Percentiles rank a stretch among this genome's conserved stretches.
These are phyloP conservation scores for Fringilla coelebs DNA, from an alignment of 2,797 vertebrate genomes.

Conservation along the genomic window DNA sequence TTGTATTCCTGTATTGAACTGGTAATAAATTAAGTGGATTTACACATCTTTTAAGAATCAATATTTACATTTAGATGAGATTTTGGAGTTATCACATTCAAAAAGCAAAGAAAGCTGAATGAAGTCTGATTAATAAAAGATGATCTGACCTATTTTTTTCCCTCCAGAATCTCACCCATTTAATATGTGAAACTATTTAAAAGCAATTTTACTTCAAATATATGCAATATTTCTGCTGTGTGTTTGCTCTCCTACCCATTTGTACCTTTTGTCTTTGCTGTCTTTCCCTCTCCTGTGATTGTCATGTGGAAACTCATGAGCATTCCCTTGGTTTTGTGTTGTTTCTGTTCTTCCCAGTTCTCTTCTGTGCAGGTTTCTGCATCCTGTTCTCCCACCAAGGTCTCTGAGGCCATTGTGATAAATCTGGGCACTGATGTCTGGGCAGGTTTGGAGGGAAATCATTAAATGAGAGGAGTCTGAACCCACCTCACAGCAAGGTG, in stretches of 20 bases:
- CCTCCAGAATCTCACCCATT: not conserved
- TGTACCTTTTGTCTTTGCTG: not conserved
- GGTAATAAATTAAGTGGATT: not conserved
- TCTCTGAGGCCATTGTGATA: not conserved
- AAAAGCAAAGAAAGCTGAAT: slow-evolving; percentile 6
- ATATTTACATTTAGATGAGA: slow-evolving; percentile 12
- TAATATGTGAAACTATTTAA: not conserved
- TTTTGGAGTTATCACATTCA: not conserved
- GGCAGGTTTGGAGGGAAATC: not conserved
- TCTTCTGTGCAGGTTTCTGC: not conserved
- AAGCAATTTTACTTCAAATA: not conserved
- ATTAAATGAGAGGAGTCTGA: not conserved
- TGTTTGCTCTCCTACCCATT: not conserved
- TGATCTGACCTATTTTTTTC: not conserved
- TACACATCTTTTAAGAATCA: not conserved
- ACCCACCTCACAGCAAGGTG: not conserved
- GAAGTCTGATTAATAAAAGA: slow-evolving; percentile 33
- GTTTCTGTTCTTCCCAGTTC: not conserved
- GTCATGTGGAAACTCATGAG: not conserved
- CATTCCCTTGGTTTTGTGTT: not conserved
- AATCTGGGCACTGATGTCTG: not conserved
- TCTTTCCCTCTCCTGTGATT: not conserved
- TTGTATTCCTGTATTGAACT: not conserved
- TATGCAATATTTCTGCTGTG: not conserved
- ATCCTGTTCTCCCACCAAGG: not conserved